Percentiles rank a stretch among this genome's conserved stretches.
These are phyloP conservation scores for Lamproptera curius DNA, from an alignment of 2,888 invertebrate genomes.

Conservation along the genomic window DNA sequence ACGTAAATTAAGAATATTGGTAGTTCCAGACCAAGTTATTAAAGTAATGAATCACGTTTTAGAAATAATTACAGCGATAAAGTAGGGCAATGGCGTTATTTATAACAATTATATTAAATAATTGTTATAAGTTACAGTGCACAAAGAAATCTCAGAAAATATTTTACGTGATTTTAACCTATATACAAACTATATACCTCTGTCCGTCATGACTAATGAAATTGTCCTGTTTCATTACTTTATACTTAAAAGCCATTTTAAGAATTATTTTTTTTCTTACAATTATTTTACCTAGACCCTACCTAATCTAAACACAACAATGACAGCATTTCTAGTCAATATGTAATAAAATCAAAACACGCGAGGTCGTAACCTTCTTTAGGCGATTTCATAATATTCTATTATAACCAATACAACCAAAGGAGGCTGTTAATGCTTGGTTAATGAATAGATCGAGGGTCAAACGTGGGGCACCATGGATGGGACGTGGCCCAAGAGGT, in stretches of 20 bases:
- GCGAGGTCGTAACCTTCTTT: not conserved
- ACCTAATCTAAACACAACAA: not conserved
- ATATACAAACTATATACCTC: not conserved
- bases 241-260: too few species aligned
- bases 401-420: not conserved
- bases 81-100: too few species aligned
- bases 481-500: too few species aligned
- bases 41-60: too few species aligned
- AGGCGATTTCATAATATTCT: not conserved
- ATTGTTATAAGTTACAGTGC: too few species aligned
- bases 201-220: not conserved
- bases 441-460: not conserved
- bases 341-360: not conserved
- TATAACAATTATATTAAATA: too few species aligned
- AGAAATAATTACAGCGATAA: too few species aligned
- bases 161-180: not conserved
- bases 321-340: not conserved
- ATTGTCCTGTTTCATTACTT: too few species aligned
- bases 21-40: too few species aligned
- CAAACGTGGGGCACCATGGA: not conserved
- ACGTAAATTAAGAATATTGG: too few species aligned
- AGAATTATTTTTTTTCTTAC: not conserved
- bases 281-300: not conserved
- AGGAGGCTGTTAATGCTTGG: not conserved
- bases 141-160: not conserved